Evolutionary conservation across 2,888 invertebrate species (phyloP), one percentile per base, ranked within the genome.

Genomic region (Acronicta aceris): DNA sequence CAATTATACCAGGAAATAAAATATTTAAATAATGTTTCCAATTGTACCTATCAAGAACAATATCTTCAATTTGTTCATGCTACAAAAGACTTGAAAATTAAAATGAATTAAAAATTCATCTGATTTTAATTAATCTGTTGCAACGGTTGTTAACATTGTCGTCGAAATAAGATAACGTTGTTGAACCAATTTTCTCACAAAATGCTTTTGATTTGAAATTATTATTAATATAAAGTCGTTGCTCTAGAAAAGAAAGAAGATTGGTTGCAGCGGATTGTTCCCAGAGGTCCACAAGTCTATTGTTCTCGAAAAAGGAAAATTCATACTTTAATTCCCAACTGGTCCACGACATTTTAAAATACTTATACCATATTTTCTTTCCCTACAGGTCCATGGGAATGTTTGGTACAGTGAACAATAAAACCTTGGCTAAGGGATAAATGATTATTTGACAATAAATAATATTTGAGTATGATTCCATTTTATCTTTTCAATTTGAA

Each of bases 21-120:
- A 47, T 53, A 46, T 27, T 49, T 48, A 52, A 45, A 55, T 40
- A 40, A 27, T 15, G 9, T 59, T 49, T 60, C 58, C 47, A 71
- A 51, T 55, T 48, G 21, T 80, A 88, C 86, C 83, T 33, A 84
- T 73, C 61, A 84, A 72, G 64, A 81, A 72, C 55, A 86, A 48
- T 71, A 75, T 59, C 59, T 59, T 71, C 78, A 81, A 82, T 83
- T 83, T 82, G 81, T 81, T 84, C 87, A 88, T 88, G 60, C 43
- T 69, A 61, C 52, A 57, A 16, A 51, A 50, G 47, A 54, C 27
- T 54, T 70, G 27, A 54, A 48, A 40, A 43, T 57, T 52, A 55
- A 48, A 60, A 40, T 67, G 74, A 71, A 72, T 69, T 52, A 33
- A 59, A 59, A 63, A 65, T 45, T 56, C 55, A 49, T 0, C 16